phyloP scores from a whole-genome alignment of 2,888 invertebrate species.

The Erebia ligea region DNA sequence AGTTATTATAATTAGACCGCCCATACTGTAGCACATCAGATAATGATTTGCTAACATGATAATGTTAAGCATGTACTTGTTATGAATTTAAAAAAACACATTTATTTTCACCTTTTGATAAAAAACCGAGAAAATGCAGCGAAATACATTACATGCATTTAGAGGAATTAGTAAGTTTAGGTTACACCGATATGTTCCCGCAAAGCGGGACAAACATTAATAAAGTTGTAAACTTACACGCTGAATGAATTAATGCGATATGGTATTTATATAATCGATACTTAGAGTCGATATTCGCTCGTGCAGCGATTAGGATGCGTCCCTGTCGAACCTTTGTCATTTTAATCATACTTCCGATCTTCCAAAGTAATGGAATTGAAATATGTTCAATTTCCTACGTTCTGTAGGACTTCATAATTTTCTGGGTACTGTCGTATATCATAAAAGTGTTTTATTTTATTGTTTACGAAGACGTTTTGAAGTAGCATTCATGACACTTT shows the following conservation, averaged over 20 bases:
- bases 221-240: conserved; percentile 61
- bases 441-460: conserved; percentile 31
- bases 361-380: conserved; percentile 81
- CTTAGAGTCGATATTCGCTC: conserved; percentile 63
- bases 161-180: conserved; percentile 26
- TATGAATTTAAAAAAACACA: not conserved
- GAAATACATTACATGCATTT: not conserved
- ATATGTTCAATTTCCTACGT: conserved; percentile 81
- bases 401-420: conserved; percentile 67
- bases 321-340: conserved; percentile 82
- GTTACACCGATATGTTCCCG: conserved; percentile 53
- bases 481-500: not conserved
- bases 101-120: not conserved
- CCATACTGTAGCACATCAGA: too few relatives aligned
- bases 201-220: conserved; percentile 62
- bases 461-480: not conserved
- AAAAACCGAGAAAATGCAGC: not conserved
- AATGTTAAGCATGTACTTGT: too few relatives aligned
- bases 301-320: conserved; percentile 53
- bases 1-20: too few relatives aligned
- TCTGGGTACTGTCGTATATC: conserved; percentile 53
- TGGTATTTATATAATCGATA: conserved; percentile 50
- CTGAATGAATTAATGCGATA: conserved; percentile 51
- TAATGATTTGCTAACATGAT: too few relatives aligned
- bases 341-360: conserved; percentile 81